phyloP scores from a whole-genome alignment of 2,797 vertebrate genomes.

The Botia kubotai region DNA sequence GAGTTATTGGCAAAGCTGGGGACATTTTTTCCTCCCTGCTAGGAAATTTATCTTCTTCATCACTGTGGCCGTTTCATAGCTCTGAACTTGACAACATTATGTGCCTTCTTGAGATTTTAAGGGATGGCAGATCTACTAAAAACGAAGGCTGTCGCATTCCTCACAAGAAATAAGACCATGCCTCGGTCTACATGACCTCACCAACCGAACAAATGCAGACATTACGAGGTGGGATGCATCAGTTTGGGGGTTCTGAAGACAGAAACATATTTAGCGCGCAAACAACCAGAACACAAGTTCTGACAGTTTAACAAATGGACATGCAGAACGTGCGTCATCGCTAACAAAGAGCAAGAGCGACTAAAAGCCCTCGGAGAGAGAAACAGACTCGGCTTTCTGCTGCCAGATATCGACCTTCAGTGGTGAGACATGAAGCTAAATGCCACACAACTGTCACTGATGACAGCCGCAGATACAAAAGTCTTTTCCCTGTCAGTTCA shows the following conservation, averaged over 20 bases:
- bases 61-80: conserved; percentile 60
- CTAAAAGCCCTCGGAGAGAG: neutral
- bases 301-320: conserved; percentile 36
- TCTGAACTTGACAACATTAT: conserved; percentile 65
- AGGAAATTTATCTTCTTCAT: conserved; percentile 46
- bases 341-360: neutral
- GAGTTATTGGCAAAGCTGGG: conserved; percentile 58
- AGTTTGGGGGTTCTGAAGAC: conserved; percentile 8
- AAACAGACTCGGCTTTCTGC: neutral
- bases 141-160: conserved; percentile 76
- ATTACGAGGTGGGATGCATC: neutral
- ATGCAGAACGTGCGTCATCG: neutral
- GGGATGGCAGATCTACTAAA: conserved; percentile 78
- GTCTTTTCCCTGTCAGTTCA: neutral
- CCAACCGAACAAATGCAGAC: conserved; percentile 46
- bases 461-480: neutral
- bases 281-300: conserved; percentile 23
- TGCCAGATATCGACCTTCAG: neutral
- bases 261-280: neutral
- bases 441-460: neutral
- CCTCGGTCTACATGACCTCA: conserved; percentile 67
- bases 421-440: neutral
- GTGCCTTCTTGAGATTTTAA: conserved; percentile 73
- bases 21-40: conserved; percentile 38
- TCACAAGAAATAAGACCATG: conserved; percentile 73